phyloP scores from a whole-genome alignment of 2,797 vertebrate genomes.

The Gambusia yucatana region DNA sequence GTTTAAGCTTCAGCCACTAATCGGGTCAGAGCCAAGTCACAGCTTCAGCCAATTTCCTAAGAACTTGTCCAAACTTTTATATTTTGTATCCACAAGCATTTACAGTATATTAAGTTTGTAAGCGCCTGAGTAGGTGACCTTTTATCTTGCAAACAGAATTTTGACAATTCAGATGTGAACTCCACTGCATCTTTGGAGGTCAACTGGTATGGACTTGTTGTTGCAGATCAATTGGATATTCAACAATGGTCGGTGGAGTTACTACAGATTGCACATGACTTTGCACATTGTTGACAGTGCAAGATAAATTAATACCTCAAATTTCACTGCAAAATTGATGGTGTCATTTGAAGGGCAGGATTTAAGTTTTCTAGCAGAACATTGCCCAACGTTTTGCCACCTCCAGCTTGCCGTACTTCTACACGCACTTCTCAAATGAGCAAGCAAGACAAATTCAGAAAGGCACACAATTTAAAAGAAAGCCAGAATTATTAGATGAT shows the following conservation, averaged over 20 bases:
- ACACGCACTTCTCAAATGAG: not conserved
- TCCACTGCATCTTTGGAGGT: not conserved
- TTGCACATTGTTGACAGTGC: not conserved
- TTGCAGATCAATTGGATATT: not conserved
- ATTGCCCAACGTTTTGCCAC: not conserved
- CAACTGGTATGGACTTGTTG: too few relatives aligned
- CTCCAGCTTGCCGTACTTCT: not conserved
- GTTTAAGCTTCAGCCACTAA: slow-evolving; percentile 15
- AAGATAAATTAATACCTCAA: not conserved
- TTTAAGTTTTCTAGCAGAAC: not conserved
- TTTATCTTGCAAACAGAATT: not conserved
- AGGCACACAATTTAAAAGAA: not conserved
- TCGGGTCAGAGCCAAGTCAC: not conserved
- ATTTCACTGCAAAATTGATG: not conserved
- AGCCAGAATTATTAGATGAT: not conserved
- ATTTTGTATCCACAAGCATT: not conserved
- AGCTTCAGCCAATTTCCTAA: not conserved
- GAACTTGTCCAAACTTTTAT: not conserved
- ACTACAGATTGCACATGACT: not conserved
- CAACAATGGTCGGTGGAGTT: not conserved
- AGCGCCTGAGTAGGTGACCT: not conserved
- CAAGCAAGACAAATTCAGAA: not conserved
- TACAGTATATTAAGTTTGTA: not conserved
- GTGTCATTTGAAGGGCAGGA: not conserved
- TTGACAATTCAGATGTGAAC: not conserved